Base-by-base conservation (phyloP, 2,888 invertebrate genomes). In the Schizaphis graminum region DNA sequence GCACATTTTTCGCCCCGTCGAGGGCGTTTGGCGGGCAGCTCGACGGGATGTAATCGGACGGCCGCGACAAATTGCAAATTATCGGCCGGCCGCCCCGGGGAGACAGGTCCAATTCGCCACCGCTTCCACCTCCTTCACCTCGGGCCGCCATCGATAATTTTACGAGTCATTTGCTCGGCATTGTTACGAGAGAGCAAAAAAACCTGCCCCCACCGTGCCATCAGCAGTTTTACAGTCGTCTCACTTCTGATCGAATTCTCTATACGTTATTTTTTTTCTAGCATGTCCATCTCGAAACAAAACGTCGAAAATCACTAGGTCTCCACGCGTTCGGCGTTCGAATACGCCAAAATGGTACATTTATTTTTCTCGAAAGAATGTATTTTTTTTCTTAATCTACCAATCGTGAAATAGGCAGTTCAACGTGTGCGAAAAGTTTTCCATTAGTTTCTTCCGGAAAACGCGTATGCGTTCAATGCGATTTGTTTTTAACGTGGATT, bases 91-190 rank as follows among this genome's bases (percentile, higher is more conserved):
- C 35, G 47, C 61, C 94, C 94, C 61, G 61, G 91, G 86, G 90
- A 86, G 94, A 94, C 91, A 87, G 91, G 94, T 41, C 91, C 94
- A 35, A 56, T 94, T 57, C 90, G 94, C 91, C 91, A 91, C 24
- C 67, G 41, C 84, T 35, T 35, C 90, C 21, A 47, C 84, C 49
- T 26, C 49, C 90, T 13, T 8, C 85, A n/a, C 86, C 91, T 35
- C 35, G 26, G 61, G 21, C 57, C 41, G 10, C 85, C 35, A 44
- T n/a, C 90, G 93, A 91, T 94, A 91, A 94, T 94, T 94, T 94
- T 94, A 94, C 94, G 94, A 94, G 94, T 94, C 94, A 94, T 94
- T 94, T 94, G 94, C 53, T 91, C 57, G 61, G 86, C 94, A 94
- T 94, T 91, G 94, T 94, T 91, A n/a, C 86, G 16, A 4, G 26